These are phyloP conservation scores for Plagodis pulveraria DNA, from an alignment of 2,888 invertebrate species.

Conservation along the genomic window DNA sequence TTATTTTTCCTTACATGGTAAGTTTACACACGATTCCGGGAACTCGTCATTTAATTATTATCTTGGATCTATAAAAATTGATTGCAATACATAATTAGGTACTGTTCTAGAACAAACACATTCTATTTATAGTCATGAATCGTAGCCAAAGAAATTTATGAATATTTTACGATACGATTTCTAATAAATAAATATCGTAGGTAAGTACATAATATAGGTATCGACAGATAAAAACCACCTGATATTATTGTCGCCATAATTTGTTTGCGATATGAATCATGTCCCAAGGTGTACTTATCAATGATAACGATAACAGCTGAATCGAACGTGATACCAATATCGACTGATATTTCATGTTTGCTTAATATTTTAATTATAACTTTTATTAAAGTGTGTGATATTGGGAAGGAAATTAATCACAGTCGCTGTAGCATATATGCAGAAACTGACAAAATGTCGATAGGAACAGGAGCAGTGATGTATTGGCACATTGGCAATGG, in stretches of 20 bases:
- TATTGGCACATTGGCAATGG: too few species aligned
- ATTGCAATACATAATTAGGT: slow-evolving; percentile 1
- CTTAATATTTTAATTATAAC: slow-evolving; percentile 14
- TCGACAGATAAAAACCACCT: slow-evolving; percentile 7
- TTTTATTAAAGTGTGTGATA: too few species aligned
- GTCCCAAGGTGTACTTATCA: slow-evolving; percentile 20
- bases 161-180: slow-evolving; percentile 1
- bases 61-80: not conserved
- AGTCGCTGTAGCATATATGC: too few species aligned
- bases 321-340: slow-evolving; percentile 18
- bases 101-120: slow-evolving; percentile 3
- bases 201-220: not conserved
- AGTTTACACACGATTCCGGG: too few species aligned
- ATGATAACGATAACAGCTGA: slow-evolving; percentile 16
- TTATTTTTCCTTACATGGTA: too few species aligned
- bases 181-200: slow-evolving; percentile 11
- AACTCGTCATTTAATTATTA: too few species aligned
- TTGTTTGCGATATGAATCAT: slow-evolving; percentile 24
- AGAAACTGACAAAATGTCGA: too few species aligned
- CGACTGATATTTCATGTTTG: slow-evolving; percentile 13
- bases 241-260: slow-evolving; percentile 15
- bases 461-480: too few species aligned
- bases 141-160: slow-evolving; percentile 6
- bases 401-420: too few species aligned
- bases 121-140: slow-evolving; percentile 12